phyloP scores from a whole-genome alignment of 2,113 vertebrate species.

The Trichomycterus rosablanca region DNA sequence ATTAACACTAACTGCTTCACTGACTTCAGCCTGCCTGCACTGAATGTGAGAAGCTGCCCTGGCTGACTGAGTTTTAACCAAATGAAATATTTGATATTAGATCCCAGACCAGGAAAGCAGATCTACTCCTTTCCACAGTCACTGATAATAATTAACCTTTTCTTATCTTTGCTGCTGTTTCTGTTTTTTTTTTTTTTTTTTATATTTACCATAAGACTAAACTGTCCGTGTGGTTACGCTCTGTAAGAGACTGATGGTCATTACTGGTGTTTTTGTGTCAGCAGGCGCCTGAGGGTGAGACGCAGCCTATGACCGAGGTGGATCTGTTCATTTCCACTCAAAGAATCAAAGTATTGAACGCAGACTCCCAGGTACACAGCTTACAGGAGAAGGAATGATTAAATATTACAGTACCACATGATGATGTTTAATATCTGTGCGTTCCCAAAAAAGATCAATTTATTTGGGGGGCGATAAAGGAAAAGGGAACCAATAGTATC shows the following conservation, averaged over 20 bases:
- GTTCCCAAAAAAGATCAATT: too few relatives aligned
- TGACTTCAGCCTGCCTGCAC: slow-evolving; percentile 20
- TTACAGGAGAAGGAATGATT: not conserved
- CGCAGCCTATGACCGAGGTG: slow-evolving; percentile 91
- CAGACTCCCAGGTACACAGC: slow-evolving; percentile 86
- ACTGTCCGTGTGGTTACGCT: not conserved
- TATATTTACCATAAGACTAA: not conserved
- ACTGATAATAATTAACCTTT: slow-evolving; percentile 12
- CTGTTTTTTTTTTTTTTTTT: not conserved
- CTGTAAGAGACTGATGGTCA: slow-evolving; percentile 7
- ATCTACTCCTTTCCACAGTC: not conserved
- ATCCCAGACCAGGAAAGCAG: too few relatives aligned
- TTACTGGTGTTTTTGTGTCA: slow-evolving; percentile 45
- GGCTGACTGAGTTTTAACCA: slow-evolving; percentile 9
- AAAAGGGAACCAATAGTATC: too few relatives aligned
- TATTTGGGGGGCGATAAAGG: too few relatives aligned
- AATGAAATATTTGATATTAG: too few relatives aligned
- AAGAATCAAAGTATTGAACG: slow-evolving; percentile 95
- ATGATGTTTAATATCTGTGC: too few relatives aligned
- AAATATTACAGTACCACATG: not conserved
- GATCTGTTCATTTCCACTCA: slow-evolving; percentile 98
- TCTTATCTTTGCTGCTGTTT: slow-evolving; percentile 3
- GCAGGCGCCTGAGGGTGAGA: slow-evolving; percentile 84
- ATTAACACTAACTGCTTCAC: slow-evolving; percentile 36
- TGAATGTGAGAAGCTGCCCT: not conserved